Evolutionary conservation across 2,888 invertebrate species (phyloP), one percentile per base, ranked within the genome.

Genomic region (Pseudococcus jackbeardsleyi): DNA sequence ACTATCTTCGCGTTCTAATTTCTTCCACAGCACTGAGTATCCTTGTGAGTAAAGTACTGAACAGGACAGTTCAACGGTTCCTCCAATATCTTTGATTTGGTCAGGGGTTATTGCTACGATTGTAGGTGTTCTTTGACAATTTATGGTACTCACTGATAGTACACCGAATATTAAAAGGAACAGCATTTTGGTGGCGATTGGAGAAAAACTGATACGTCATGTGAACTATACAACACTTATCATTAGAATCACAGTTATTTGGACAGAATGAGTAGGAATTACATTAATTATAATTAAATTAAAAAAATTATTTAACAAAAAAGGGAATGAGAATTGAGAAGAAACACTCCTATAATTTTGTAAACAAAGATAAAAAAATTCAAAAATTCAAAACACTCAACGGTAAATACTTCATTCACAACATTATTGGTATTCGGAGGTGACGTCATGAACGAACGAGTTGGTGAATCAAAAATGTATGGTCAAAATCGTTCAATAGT

Each of bases 31-130:
- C 15, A 97, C 96, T 0, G 97, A 96, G 91, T 96, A 97, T 89
- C 97, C 96, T 90, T 95, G 94, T 0, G 95, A 95, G 91, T 97
- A 97, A 90, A 97, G 97, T 0, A 97, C 97, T 0, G 96, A 96
- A 91, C 98, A 98, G 89, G 95, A 95, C 90, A 98, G 92, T 91
- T 97, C 97, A 0, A 96, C 96, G 7, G 96, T 95, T 8, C 96
- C 96, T 0, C 98, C 97, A 89, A 98, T 97, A 91, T 97, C 97
- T 90, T 96, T 95, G 84, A 97, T 96, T 93, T 97, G 97, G 91
- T 97, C 96, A 91, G 97, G 97, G 0, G 97, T 96, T 90, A 98
- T 97, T 91, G 96, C 96, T 0, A 97, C 96, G 90, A 97, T 97
- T 0, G 96, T 96, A 0, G 97, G 97, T n/a, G 5, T 39, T 33